Base-by-base conservation (phyloP, 1,140 invertebrate genomes). In the Helicoverpa zea region DNA sequence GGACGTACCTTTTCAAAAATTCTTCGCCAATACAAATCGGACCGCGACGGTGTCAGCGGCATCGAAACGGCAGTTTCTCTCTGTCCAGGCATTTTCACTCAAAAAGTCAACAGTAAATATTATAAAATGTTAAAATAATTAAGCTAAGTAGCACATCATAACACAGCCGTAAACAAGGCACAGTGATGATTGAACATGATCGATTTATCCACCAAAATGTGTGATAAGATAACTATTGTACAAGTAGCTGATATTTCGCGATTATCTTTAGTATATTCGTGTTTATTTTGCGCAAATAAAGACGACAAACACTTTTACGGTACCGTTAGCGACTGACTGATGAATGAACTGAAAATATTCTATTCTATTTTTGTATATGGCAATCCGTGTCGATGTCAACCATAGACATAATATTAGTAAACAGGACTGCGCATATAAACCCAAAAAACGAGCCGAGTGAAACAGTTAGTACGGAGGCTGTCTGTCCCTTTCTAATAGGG, bases 1-100 rank as follows among this genome's bases (percentile, higher is more conserved):
- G 29, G 18, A 86, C 81, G 81, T 89, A 95, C 94, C 89, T 94
- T 94, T 75, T 92, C 91, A 83, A 95, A 95, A 83, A 95, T 93
- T 85, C 91, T 89, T 75, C 91, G 85, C 94, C 94, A 95, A 83
- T 94, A 94, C 63, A 92, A 86, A 89, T 93, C 91, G 18, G 94
- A 94, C 83, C 92, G 85, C 5, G 92, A 93, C n/a, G 90, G 92
- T 56, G 92, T 94, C 64, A 94, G 72, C n/a, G 94, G 94, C 83
- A 95, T 87, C 49, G 94, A 94, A 68, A 94, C 94, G 7, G 89
- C 87, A 5, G 89, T 89, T 84, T 94, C 93, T 74, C 91, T 83
- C 73, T 90, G 91, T 81, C 83, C 85, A 23, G 90, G 86, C 92
- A 94, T 94, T 89, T 93, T 86, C 84, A 87, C 86, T 79, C 79